Evolutionary conservation across 1,140 invertebrate genomes (phyloP), one percentile per base, ranked within the genome.

Genomic region (Acyrthosiphon pisum): DNA sequence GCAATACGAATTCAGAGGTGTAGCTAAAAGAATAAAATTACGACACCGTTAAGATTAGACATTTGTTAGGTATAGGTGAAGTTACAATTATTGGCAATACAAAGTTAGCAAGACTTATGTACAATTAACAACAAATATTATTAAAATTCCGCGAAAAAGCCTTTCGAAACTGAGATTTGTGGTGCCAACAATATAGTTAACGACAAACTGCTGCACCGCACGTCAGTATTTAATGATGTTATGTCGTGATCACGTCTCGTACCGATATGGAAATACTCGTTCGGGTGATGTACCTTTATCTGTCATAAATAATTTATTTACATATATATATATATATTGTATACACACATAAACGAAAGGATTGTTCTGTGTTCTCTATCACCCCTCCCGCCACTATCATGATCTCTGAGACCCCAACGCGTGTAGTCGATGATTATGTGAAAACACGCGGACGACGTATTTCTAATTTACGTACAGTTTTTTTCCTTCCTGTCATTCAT

Each of bases 381-480:
- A n/a, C 60, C 14, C 30, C 30, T 18, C 60, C 60, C n/a, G 60
- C 30, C 6, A 76, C 60, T 14, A n/a, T 76, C 60, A 76, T 76
- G 60, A 76, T 76, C 60, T 76, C 60, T 6, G 60, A 76, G 60
- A 76, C 60, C 60, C 30, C 60, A 18, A 22, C 35, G 37, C 83
- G 83, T 23, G 35, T 44, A 41, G 23, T 11, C 83, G 83, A 84
- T 26, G 83, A 41, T 84, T 84, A 41, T 84, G 83, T 41, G 37
- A 84, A 84, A 84, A 41, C 37, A 84, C 44, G 18, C 44, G 41
- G 30, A 30, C 84, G 84, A 88, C 20, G n/a, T 35, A 56, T 56
- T 89, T 53, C 20, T 89, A 89, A 89, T 56, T 89, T 89, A 56
- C 50, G 44, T 46, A n/a, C 86, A 89, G 22, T 56, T 56, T 50